A percentile compares a stretch with the other conserved stretches of the same genome.
These are phyloP conservation scores for Zaprionus taronus DNA, from an alignment of 1,140 invertebrate species.

Conservation along the genomic window DNA sequence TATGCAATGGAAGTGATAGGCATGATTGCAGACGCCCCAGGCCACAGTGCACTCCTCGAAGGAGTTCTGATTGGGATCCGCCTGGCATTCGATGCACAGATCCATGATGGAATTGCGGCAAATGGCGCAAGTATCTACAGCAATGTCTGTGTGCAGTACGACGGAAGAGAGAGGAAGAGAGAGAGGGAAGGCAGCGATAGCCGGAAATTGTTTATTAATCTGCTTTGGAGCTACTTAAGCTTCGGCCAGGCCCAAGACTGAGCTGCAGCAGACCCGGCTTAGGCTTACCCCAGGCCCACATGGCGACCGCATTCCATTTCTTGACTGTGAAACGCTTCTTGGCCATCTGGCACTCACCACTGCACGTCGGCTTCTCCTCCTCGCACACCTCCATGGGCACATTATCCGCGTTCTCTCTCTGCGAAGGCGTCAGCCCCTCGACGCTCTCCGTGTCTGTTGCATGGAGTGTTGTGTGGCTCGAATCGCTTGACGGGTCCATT, in stretches of 20 bases:
- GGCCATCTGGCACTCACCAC: conserved; percentile 87
- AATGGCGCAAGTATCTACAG: conserved; percentile 99
- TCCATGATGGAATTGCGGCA: conserved; percentile 99
- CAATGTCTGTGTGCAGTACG: conserved; percentile 90
- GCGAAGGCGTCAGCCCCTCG: conserved; percentile 8
- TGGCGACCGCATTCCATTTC: conserved; percentile 98
- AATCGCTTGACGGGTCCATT: conserved; percentile 31
- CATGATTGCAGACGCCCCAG: conserved; percentile 99
- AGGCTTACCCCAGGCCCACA: conserved; percentile 93
- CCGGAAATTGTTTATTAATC: conserved; percentile 71
- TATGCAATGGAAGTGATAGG: conserved; percentile 99
- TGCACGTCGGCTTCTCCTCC: conserved; percentile 88
- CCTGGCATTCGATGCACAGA: conserved; percentile 99
- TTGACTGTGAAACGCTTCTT: conserved; percentile 94
- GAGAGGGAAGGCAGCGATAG: background rate
- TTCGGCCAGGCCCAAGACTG: background rate
- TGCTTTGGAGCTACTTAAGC: conserved; percentile 52
- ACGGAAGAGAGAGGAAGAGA: too few species aligned
- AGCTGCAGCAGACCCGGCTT: background rate
- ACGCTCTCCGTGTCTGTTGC: conserved; percentile 21
- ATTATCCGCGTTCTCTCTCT: background rate
- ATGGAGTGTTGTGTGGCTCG: conserved; percentile 13
- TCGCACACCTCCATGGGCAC: background rate
- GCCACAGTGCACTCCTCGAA: conserved; percentile 99
- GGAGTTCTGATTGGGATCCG: conserved; percentile 97